phyloP scores from a whole-genome alignment of 2,113 vertebrate species.

The Acrocephalus arundinaceus region DNA sequence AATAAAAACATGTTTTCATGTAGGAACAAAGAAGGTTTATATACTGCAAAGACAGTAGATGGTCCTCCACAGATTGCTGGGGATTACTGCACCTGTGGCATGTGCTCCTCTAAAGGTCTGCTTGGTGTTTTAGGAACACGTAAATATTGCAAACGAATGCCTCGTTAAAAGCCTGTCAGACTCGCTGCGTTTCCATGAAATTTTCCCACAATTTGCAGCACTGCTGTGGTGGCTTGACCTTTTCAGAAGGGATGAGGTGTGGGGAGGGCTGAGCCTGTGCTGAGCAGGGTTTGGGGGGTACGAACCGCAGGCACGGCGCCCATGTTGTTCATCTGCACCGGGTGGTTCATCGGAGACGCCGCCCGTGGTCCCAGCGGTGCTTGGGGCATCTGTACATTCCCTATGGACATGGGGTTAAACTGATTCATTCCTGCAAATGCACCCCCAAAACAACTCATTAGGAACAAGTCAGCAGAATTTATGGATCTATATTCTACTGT shows the following conservation, averaged over 20 bases:
- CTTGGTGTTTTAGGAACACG: background rate
- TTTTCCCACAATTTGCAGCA: background rate
- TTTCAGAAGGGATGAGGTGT: background rate
- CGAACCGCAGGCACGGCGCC: constrained; percentile 86
- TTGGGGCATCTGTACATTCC: constrained; percentile 91
- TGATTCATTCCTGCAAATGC: constrained; percentile 89
- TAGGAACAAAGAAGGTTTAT: background rate
- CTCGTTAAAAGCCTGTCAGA: background rate
- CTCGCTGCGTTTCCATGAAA: rapidly evolving
- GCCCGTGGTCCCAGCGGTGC: constrained; percentile 87
- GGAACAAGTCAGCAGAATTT: constrained; percentile 1
- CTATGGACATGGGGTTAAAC: constrained; percentile 92
- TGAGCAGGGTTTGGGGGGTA: background rate
- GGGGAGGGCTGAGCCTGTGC: background rate
- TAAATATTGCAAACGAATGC: background rate
- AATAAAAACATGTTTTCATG: background rate
- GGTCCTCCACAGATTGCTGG: background rate
- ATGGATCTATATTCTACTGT: background rate
- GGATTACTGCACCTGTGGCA: background rate
- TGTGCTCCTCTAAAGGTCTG: background rate
- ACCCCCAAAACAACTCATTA: constrained; percentile 71
- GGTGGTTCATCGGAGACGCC: constrained; percentile 92
- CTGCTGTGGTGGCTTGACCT: background rate
- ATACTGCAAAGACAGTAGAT: background rate
- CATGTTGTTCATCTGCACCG: constrained; percentile 91